Conservation (phyloP, 2,113 vertebrate species). For the Dipodomys stephensi region DNA sequence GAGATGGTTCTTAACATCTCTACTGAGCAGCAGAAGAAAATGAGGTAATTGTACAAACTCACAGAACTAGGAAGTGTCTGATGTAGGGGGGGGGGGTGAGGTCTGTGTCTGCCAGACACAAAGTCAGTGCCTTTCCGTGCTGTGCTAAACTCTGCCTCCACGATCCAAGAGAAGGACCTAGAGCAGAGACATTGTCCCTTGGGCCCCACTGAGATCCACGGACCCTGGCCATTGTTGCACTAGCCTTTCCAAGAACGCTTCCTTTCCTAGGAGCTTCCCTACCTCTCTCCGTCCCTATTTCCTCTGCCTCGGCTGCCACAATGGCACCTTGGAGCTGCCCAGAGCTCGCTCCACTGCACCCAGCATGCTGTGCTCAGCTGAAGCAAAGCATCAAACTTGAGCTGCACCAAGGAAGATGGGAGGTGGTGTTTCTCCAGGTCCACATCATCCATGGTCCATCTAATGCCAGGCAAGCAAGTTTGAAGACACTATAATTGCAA, state of each 20-base stretch:
- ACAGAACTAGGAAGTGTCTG: rapidly evolving
- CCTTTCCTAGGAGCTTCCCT: rapidly evolving
- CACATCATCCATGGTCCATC: slow-evolving; percentile 68
- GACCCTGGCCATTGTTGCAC: rapidly evolving
- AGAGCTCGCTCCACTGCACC: background rate
- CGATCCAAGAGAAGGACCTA: too few relatives aligned
- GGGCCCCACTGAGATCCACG: rapidly evolving
- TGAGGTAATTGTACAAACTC: background rate
- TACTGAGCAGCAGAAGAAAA: too few relatives aligned
- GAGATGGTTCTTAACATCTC: background rate
- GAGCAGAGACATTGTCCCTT: rapidly evolving
- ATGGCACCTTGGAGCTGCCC: background rate
- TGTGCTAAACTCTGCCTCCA: background rate
- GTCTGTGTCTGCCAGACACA: rapidly evolving
- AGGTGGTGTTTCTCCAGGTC: slow-evolving; percentile 32
- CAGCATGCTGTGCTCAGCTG: slow-evolving; percentile 34
- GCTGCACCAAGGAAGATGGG: background rate
- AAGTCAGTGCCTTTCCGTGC: rapidly evolving
- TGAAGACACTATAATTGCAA: slow-evolving; percentile 64
- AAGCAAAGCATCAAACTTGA: slow-evolving; percentile 37
- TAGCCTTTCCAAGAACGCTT: too few relatives aligned
- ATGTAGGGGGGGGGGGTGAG: too few relatives aligned
- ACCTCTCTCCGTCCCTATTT: rapidly evolving
- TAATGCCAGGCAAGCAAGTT: slow-evolving; percentile 31
- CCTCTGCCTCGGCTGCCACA: background rate